A percentile compares a stretch with the other conserved stretches of the same genome.
Conservation (phyloP, 1,140 invertebrate species). For the Protaetia brevitarsis region DNA sequence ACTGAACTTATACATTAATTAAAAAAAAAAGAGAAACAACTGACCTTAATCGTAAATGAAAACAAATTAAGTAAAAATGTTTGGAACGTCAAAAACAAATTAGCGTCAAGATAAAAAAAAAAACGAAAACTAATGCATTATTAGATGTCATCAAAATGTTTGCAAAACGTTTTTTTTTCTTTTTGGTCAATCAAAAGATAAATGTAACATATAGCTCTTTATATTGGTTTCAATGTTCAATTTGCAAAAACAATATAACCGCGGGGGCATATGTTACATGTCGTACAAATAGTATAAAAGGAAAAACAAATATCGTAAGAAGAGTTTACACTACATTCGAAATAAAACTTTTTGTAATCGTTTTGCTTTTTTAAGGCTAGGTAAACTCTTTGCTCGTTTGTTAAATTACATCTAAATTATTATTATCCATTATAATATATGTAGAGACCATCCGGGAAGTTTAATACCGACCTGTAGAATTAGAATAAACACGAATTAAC, state of each 20-base stretch:
- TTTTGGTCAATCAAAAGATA: too few species aligned
- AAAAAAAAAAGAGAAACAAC: background rate
- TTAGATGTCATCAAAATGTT: too few species aligned
- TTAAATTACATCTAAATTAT: slow-evolving; percentile 22
- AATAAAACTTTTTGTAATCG: background rate
- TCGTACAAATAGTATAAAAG: background rate
- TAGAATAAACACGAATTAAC: slow-evolving; percentile 26
- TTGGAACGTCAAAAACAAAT: background rate
- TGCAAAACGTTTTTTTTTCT: too few species aligned
- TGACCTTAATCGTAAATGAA: background rate
- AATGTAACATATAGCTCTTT: too few species aligned
- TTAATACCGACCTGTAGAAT: slow-evolving; percentile 26
- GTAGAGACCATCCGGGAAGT: slow-evolving; percentile 21
- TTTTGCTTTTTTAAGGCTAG: background rate
- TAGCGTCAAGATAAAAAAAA: background rate
- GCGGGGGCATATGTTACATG: background rate
- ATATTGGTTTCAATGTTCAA: too few species aligned
- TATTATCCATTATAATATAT: slow-evolving; percentile 19
- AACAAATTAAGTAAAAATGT: background rate
- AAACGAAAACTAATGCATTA: background rate
- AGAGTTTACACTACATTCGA: background rate
- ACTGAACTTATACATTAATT: background rate
- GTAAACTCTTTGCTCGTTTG: background rate
- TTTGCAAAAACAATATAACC: too few species aligned
- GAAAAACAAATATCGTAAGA: background rate